These are phyloP conservation scores for Esox niger DNA, from an alignment of 2,113 vertebrate genomes.

Conservation along the genomic window DNA sequence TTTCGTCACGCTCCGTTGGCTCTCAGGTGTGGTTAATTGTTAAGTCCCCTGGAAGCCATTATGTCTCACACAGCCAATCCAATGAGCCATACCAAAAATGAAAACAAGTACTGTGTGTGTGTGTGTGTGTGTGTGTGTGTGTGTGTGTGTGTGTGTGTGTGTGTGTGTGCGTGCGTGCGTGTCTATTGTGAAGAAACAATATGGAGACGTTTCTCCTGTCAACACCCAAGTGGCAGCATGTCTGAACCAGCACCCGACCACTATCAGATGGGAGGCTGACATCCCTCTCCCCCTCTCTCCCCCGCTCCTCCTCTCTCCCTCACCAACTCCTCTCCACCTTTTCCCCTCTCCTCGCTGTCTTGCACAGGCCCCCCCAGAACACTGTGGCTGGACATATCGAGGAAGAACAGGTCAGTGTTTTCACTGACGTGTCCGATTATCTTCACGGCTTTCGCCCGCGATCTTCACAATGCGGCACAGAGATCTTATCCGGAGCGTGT, in stretches of 20 bases:
- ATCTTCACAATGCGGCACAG: conserved; percentile 26
- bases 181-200: background rate
- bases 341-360: conserved; percentile 34
- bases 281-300: conserved; percentile 37
- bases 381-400: conserved; percentile 2
- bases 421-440: conserved; percentile 48
- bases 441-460: conserved; percentile 32
- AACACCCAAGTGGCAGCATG: background rate
- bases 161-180: background rate
- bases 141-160: background rate
- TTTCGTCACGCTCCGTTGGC: background rate
- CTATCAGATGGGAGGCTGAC: conserved; percentile 34
- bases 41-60: background rate
- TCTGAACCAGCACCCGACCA: conserved; percentile 17
- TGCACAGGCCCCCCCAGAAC: conserved; percentile 18
- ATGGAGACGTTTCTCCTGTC: background rate
- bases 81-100: background rate
- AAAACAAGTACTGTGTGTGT: background rate
- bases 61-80: background rate
- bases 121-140: background rate
- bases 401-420: conserved; percentile 37
- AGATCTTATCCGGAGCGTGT: conserved; percentile 57
- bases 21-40: background rate
- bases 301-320: conserved; percentile 34
- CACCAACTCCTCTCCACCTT: conserved; percentile 40